A percentile compares a stretch with the other conserved stretches of the same genome.
Evolutionary conservation across 2,888 invertebrate genomes (phyloP).

Genomic region (Lycophotia porphyrea): DNA sequence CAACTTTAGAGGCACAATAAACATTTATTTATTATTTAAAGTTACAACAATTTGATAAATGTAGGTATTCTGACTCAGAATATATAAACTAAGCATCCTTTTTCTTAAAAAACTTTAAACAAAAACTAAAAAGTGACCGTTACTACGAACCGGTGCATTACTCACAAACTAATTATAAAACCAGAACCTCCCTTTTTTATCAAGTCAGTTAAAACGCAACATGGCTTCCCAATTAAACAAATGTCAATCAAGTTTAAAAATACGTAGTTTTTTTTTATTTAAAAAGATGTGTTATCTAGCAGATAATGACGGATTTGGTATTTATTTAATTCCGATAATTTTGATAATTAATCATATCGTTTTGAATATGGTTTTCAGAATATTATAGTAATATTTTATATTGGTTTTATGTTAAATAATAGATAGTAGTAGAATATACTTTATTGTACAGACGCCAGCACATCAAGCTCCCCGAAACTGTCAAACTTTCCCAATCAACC

Average conservation of each 20-base stretch:
- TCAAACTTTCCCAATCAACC: too few relatives aligned
- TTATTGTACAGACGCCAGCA: too few relatives aligned
- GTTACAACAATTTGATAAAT: neutral
- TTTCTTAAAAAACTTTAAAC: slow-evolving; percentile 25
- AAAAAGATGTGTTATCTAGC: slow-evolving; percentile 57
- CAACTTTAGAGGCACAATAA: too few relatives aligned
- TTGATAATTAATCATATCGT: slow-evolving; percentile 71
- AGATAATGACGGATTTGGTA: slow-evolving; percentile 57
- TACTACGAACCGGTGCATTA: slow-evolving; percentile 51
- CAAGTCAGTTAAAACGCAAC: slow-evolving; percentile 37
- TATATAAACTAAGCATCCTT: neutral
- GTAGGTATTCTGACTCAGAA: neutral
- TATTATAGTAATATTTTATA: slow-evolving; percentile 11
- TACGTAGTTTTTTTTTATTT: slow-evolving; percentile 16
- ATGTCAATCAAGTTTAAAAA: slow-evolving; percentile 68
- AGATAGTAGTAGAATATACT: too few relatives aligned
- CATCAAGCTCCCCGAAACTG: too few relatives aligned
- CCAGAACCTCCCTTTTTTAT: slow-evolving; percentile 5
- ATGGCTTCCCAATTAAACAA: slow-evolving; percentile 57
- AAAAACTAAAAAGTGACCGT: slow-evolving; percentile 26
- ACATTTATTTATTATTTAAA: too few relatives aligned
- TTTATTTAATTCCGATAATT: slow-evolving; percentile 66
- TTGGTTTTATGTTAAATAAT: neutral
- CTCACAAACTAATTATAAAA: slow-evolving; percentile 51
- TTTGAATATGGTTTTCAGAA: slow-evolving; percentile 63